Evolutionary conservation across 1,140 invertebrate species (phyloP).

Genomic region (Camponotus vicinus): DNA sequence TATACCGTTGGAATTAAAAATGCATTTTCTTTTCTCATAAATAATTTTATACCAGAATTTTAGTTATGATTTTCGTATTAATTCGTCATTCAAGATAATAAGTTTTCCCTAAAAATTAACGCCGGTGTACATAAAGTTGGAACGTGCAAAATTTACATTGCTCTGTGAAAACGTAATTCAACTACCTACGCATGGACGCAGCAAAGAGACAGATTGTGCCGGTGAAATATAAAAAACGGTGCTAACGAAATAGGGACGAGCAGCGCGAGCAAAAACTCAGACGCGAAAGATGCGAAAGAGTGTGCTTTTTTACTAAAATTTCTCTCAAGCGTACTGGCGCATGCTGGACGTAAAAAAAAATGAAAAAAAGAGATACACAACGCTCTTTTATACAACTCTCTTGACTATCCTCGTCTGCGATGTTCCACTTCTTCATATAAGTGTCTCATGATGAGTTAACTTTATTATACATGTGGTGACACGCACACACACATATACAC

Average conservation of each 20-base stretch:
- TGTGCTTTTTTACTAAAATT: constrained; percentile 51
- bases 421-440: constrained; percentile 43
- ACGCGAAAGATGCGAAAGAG: constrained; percentile 39
- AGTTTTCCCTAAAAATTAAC: constrained; percentile 18
- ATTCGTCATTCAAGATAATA: constrained; percentile 28
- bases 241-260: constrained; percentile 52
- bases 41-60: neutral
- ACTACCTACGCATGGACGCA: constrained; percentile 42
- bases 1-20: neutral
- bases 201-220: constrained; percentile 44
- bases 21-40: neutral
- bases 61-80: constrained; percentile 6
- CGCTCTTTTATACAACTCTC: constrained; percentile 1
- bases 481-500: neutral
- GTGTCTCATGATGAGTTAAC: constrained; percentile 57
- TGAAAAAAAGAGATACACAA: constrained; percentile 9
- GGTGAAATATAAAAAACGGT: constrained; percentile 44
- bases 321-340: constrained; percentile 4
- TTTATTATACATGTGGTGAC: constrained; percentile 47
- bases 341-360: neutral
- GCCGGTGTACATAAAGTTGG: neutral
- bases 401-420: constrained; percentile 4
- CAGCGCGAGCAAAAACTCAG: constrained; percentile 33
- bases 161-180: constrained; percentile 46
- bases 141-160: constrained; percentile 22